These are phyloP conservation scores for Hipparchia sbordonii DNA, from an alignment of 2,888 invertebrate species.

Conservation along the genomic window DNA sequence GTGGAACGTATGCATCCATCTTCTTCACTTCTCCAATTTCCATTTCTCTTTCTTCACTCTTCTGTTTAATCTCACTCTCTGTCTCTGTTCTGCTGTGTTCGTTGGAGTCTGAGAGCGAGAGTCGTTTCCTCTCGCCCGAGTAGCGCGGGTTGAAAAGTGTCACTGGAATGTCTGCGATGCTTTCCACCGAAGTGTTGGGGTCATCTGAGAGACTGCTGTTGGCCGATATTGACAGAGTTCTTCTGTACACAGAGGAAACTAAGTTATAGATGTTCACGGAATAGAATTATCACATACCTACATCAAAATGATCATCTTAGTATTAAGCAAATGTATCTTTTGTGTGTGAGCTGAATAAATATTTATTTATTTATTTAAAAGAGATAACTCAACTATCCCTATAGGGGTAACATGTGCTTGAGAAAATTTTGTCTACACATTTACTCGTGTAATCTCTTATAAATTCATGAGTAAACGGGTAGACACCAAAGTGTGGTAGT, in stretches of 20 bases:
- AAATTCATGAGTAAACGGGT: too few relatives aligned
- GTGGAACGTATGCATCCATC: conserved; percentile 46
- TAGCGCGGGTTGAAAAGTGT: conserved; percentile 71
- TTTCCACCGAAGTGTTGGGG: conserved; percentile 71
- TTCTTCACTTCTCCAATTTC: conserved; percentile 23
- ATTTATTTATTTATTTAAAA: too few relatives aligned
- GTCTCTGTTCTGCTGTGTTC: conserved; percentile 23
- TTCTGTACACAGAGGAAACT: conserved; percentile 46
- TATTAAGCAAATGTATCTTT: too few relatives aligned
- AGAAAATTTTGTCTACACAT: too few relatives aligned
- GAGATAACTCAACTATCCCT: too few relatives aligned
- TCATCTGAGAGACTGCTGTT: conserved; percentile 76
- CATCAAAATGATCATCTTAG: too few relatives aligned
- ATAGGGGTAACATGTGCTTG: too few relatives aligned
- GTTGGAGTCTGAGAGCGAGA: conserved; percentile 17
- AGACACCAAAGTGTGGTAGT: too few relatives aligned
- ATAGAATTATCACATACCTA: too few relatives aligned
- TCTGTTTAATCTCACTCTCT: conserved; percentile 35
- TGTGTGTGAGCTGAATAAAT: too few relatives aligned
- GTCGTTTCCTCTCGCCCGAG: conserved; percentile 47
- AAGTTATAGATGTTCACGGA: neutral
- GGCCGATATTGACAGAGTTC: conserved; percentile 67
- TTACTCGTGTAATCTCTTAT: too few relatives aligned
- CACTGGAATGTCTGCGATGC: conserved; percentile 73
- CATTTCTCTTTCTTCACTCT: conserved; percentile 21